Percentiles rank a stretch among this genome's conserved stretches.
Evolutionary conservation across 2,113 vertebrate genomes (phyloP).

Genomic region (Mesitornis unicolor): DNA sequence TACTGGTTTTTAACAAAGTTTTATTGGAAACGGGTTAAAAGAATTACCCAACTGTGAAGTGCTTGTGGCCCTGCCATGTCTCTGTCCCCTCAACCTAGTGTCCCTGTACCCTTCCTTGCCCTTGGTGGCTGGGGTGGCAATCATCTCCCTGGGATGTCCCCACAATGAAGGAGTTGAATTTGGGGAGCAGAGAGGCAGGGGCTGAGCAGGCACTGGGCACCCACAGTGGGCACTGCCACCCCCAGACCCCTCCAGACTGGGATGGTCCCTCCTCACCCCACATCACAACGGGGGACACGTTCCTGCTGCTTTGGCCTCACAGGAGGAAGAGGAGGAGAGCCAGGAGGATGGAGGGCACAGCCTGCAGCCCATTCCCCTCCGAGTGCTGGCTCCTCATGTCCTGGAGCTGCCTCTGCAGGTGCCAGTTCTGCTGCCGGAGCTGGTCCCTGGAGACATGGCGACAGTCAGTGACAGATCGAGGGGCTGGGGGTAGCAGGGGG

Average conservation of each 20-base stretch:
- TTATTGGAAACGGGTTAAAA: not conserved
- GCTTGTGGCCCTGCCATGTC: accelerated
- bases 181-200: not conserved
- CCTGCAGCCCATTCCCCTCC: accelerated
- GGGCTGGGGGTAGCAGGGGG: accelerated
- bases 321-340: not conserved
- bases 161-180: accelerated
- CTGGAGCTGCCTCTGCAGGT: not conserved
- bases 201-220: not conserved
- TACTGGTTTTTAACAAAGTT: accelerated
- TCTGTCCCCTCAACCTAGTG: not conserved
- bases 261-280: accelerated
- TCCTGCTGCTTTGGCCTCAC: not conserved
- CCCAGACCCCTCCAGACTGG: accelerated
- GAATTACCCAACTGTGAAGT: accelerated
- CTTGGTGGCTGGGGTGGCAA: not conserved
- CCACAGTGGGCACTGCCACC: not conserved
- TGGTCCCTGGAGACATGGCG: not conserved
- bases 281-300: accelerated
- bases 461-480: accelerated
- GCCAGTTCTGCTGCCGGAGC: not conserved
- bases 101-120: not conserved
- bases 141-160: accelerated
- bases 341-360: accelerated
- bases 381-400: accelerated